These are phyloP conservation scores for Hymenopus coronatus DNA, from an alignment of 2,888 invertebrate genomes.

Conservation along the genomic window DNA sequence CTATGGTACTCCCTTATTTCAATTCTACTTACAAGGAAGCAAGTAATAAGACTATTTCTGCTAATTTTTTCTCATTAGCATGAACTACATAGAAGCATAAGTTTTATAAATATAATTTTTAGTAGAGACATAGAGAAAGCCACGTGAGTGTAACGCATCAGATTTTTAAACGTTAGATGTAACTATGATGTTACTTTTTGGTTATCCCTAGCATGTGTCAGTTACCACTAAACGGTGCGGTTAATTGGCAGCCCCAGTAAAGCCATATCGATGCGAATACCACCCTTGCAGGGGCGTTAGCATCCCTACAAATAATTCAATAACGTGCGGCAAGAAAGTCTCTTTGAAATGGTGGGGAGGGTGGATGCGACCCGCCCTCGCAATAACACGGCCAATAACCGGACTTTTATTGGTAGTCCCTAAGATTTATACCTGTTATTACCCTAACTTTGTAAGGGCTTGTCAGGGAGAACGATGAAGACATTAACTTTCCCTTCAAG, in stretches of 20 bases:
- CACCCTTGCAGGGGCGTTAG: neutral
- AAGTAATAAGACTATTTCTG: too few relatives aligned
- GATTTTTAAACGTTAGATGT: too few relatives aligned
- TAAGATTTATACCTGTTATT: neutral
- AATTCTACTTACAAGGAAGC: too few relatives aligned
- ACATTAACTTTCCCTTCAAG: neutral
- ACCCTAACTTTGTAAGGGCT: neutral
- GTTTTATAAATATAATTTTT: too few relatives aligned
- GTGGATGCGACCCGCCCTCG: neutral
- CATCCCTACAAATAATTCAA: neutral
- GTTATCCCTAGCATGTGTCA: neutral
- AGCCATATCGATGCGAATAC: neutral
- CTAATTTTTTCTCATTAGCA: too few relatives aligned
- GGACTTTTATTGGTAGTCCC: neutral
- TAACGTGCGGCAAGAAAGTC: neutral
- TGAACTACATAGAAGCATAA: too few relatives aligned
- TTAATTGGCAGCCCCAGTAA: neutral
- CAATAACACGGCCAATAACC: conserved; percentile 13
- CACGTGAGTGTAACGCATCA: too few relatives aligned
- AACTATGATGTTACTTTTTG: too few relatives aligned
- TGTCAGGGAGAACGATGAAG: neutral
- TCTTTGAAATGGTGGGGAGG: neutral
- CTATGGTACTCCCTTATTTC: too few relatives aligned
- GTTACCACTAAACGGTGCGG: neutral
- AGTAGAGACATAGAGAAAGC: too few relatives aligned